These are phyloP conservation scores for Epizoanthus scotinus DNA, from an alignment of 92 coral and sea anemone species.

Conservation along the genomic window DNA sequence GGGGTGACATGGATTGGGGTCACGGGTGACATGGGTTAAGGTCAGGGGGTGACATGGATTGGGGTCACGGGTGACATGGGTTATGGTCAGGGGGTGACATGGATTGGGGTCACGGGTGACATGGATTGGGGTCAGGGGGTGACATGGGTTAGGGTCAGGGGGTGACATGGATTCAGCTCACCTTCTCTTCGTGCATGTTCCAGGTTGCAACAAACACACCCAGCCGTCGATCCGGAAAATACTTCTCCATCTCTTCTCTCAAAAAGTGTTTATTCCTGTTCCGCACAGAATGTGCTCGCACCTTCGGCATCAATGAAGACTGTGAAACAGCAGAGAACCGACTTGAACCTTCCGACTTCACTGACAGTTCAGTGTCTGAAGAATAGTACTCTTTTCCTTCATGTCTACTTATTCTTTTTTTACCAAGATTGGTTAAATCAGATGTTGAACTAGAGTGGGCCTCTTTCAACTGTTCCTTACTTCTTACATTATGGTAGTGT, in stretches of 20 bases:
- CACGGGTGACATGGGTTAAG: no score
- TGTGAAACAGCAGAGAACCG: slow-evolving; percentile 54
- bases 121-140: not conserved
- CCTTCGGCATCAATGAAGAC: slow-evolving; percentile 71
- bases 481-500: slow-evolving; percentile 7
- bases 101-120: no score
- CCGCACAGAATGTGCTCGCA: slow-evolving; percentile 75
- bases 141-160: not conserved
- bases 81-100: no score
- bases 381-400: slow-evolving; percentile 50
- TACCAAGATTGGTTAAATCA: slow-evolving; percentile 51
- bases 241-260: slow-evolving; percentile 86
- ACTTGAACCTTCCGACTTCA: slow-evolving; percentile 46
- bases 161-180: not conserved
- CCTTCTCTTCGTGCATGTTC: slow-evolving; percentile 99
- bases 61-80: slow-evolving; percentile 41
- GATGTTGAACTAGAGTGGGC: slow-evolving; percentile 49
- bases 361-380: slow-evolving; percentile 71
- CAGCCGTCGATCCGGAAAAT: slow-evolving; percentile 82
- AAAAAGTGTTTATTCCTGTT: slow-evolving; percentile 85
- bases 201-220: slow-evolving; percentile 93
- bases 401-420: slow-evolving; percentile 13
- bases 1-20: no score
- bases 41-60: not conserved
- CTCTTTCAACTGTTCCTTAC: not conserved